Evolutionary conservation across 2,797 vertebrate genomes (phyloP).

Genomic region (Potorous gilbertii): DNA sequence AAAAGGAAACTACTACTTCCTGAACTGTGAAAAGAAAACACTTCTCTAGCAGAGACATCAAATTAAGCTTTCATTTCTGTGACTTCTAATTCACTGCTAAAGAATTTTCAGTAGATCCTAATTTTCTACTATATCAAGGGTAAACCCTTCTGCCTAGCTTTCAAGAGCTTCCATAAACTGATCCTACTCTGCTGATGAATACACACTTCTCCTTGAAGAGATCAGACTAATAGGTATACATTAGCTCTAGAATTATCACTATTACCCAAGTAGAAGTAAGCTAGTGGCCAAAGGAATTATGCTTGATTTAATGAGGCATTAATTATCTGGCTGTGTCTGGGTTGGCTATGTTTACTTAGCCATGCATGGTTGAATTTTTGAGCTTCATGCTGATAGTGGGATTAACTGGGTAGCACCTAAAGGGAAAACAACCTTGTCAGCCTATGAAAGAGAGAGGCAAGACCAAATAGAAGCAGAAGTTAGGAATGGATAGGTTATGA

Average conservation of each 20-base stretch:
- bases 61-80: not conserved
- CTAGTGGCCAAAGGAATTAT: not conserved
- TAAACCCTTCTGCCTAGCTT: not conserved
- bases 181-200: not conserved
- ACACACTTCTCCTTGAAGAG: not conserved
- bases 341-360: not conserved
- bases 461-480: not conserved
- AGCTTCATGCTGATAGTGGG: not conserved
- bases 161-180: not conserved
- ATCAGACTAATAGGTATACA: not conserved
- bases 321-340: not conserved
- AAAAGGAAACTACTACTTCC: not conserved
- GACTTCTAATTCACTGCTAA: not conserved
- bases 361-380: not conserved
- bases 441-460: not conserved
- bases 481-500: not conserved
- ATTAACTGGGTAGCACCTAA: not conserved
- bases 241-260: not conserved
- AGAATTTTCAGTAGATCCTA: not conserved
- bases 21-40: not conserved
- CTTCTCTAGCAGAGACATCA: not conserved
- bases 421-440: not conserved
- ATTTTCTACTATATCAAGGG: not conserved
- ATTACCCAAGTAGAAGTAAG: not conserved
- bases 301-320: not conserved